phyloP scores from a whole-genome alignment of 2,888 invertebrate genomes.

The Tenodera sinensis region DNA sequence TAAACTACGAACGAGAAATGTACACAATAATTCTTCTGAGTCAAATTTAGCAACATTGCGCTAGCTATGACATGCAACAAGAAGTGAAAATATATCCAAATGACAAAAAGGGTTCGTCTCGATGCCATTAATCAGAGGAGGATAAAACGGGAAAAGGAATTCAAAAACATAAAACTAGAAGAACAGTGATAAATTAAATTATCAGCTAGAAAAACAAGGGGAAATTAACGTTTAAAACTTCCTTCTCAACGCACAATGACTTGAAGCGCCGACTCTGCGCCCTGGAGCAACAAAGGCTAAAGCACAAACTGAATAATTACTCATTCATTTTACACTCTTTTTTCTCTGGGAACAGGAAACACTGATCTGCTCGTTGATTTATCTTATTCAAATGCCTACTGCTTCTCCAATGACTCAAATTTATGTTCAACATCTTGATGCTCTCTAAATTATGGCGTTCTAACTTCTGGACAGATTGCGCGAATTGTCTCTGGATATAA shows the following conservation, averaged over 20 bases:
- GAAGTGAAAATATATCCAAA: background rate
- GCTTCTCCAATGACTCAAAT: too few relatives aligned
- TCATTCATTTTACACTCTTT: background rate
- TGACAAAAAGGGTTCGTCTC: background rate
- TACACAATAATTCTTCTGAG: background rate
- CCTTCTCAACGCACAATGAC: background rate
- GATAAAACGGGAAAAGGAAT: background rate
- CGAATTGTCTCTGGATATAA: too few relatives aligned
- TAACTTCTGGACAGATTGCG: too few relatives aligned
- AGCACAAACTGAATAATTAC: background rate
- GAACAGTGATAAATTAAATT: background rate
- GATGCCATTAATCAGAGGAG: background rate
- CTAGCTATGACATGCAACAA: background rate
- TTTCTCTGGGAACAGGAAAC: too few relatives aligned
- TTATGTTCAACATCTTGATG: too few relatives aligned
- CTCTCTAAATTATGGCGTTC: too few relatives aligned
- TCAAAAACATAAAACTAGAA: background rate
- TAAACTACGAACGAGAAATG: background rate
- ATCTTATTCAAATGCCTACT: too few relatives aligned
- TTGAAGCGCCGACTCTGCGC: background rate
- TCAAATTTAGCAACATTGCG: background rate
- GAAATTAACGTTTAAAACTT: background rate
- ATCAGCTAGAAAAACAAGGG: background rate
- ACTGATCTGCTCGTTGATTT: too few relatives aligned
- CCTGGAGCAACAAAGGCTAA: background rate